Evolutionary conservation across 2,113 vertebrate species (phyloP).

Genomic region (Onychorhynchus coronatus): DNA sequence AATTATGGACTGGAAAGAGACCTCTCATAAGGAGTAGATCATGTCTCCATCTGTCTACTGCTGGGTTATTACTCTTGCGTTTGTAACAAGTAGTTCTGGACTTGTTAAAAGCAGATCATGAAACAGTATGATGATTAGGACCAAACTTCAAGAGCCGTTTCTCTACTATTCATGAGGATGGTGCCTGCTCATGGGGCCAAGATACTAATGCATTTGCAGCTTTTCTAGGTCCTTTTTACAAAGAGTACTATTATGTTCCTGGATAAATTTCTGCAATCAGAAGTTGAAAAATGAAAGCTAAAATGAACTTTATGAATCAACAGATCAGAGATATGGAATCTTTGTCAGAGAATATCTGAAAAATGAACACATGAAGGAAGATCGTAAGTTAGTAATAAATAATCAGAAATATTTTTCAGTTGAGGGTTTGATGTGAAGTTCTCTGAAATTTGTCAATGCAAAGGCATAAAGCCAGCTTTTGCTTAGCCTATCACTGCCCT

Average conservation of each 20-base stretch:
- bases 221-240: neutral
- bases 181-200: neutral
- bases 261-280: neutral
- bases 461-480: neutral
- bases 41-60: constrained; percentile 44
- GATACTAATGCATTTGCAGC: neutral
- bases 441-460: neutral
- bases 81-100: neutral
- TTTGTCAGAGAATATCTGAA: neutral
- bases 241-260: neutral
- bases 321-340: neutral
- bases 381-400: constrained; percentile 11
- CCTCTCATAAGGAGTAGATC: constrained; percentile 30
- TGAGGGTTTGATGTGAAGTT: neutral
- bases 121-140: neutral
- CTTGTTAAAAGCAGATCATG: neutral
- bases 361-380: neutral
- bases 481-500: neutral
- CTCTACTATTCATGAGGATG: neutral
- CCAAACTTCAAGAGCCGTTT: neutral
- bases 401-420: neutral
- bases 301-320: neutral
- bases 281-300: neutral
- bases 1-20: constrained; percentile 28
- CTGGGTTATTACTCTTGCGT: neutral